Evolutionary conservation across 2,113 vertebrate species (phyloP), one percentile per base, ranked within the genome.

Genomic region (Boleophthalmus pectinirostris): DNA sequence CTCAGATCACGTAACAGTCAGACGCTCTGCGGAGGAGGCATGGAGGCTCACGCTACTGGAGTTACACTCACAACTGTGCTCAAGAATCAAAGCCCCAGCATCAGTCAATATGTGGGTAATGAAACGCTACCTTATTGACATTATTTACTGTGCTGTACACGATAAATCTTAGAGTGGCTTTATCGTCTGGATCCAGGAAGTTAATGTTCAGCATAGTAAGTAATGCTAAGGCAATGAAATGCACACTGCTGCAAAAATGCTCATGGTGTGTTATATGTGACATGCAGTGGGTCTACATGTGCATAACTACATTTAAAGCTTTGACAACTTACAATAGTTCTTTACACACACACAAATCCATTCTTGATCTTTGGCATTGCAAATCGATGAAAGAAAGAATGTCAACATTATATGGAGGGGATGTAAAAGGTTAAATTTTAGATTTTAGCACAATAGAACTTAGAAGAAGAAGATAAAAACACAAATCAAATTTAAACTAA

Each of bases 1-100:
- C 87, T 86, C 70, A 72, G 84, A 85, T 87, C 85, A 68, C 45
- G 80, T 88, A 85, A 88, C 87, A 81, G 67, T 84, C 24, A 70
- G 78, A 76, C 68, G 72, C 84, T 80, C 81, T 66, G 82, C 72
- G 79, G 81, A 88, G 76, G 66, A 74, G 77, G 58, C 72, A 18
- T 66, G 60, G 68, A 71, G 38, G 33, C 20, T 49, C 65, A 47
- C 47, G n/a, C 49, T 66, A 60, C 69, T 24, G 20, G 29, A 61
- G 51, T 58, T 49, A 8, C 69, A 33, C 57, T 70, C 73, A 60
- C 60, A 75, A 60, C 71, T 68, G 63, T 75, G 72, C 45, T 81
- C 68, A 81, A 85, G 53, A 78, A 61, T 70, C 33, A 73, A 65
- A 68, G 16, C 43, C 45, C 33, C 23, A 47, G 29, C 47, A 14